phyloP scores from a whole-genome alignment of 2,113 vertebrate genomes.

The Chiloscyllium plagiosum region DNA sequence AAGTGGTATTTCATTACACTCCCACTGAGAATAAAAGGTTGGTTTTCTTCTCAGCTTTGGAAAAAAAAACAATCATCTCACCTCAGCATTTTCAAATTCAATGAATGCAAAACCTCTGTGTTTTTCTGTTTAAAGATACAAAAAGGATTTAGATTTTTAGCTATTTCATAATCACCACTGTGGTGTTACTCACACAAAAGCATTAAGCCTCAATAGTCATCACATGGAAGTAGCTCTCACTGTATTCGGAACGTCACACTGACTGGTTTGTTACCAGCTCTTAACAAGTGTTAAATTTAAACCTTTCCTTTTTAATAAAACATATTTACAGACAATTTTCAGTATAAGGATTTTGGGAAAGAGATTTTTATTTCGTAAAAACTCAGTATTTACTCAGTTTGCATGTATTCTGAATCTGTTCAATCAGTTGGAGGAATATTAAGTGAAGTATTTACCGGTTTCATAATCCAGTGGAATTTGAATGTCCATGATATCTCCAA shows the following conservation, averaged over 20 bases:
- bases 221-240: not conserved
- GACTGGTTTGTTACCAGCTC: not conserved
- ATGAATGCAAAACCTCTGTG: conserved; percentile 94
- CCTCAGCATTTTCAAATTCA: conserved; percentile 91
- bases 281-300: not conserved
- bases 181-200: not conserved
- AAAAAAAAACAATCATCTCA: conserved; percentile 50
- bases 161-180: not conserved
- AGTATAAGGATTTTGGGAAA: not conserved
- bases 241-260: not conserved
- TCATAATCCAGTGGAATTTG: conserved; percentile 96
- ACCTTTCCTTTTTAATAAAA: not conserved
- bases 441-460: conserved; percentile 63
- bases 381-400: not conserved
- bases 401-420: not conserved
- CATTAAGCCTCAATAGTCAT: not conserved
- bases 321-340: not conserved
- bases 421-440: not conserved
- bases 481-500: conserved; percentile 90
- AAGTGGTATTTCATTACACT: not conserved
- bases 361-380: not conserved
- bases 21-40: not conserved
- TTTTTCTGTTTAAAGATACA: conserved; percentile 67
- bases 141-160: not conserved
- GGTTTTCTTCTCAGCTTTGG: not conserved